Base-by-base conservation (phyloP, 2,797 vertebrate species). In the Lutra lutra region DNA sequence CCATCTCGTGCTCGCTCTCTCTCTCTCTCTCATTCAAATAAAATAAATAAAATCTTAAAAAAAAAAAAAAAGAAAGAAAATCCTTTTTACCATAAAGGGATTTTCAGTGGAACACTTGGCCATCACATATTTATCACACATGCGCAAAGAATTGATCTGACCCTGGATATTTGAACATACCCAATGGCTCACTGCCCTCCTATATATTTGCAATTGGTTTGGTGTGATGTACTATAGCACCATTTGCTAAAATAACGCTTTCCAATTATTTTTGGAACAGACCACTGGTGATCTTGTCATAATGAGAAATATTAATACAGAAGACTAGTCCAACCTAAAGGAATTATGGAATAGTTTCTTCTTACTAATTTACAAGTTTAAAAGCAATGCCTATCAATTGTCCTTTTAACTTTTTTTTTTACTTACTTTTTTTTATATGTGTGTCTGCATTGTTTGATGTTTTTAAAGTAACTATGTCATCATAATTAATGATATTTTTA, bases 221-320 rank as follows among this genome's bases (percentile, higher is more conserved):
- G 29, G 21, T 72, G 54, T 86, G 56, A 90, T 38, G 38, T 35
- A 32, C 77, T 82, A 20, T 40, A 66, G 9, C 8, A 51, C 4
- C 12, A 82, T 35, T 88, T 88, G 43, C 89, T 83, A 51, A 82
- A 94, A 85, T 38, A 82, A 85, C 82, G 2, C 8, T 93, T 95
- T 91, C 40, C 7, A 48, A 2, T 73, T 54, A 17, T 60, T 94
- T 86, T 62, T 5, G 18, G 2, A n/a, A 80, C 43, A 87, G 51
- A 46, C 20, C 32, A 73, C 20, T 32, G 82, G 15, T n/a, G 29
- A 75, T 68, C 46, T 96, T 86, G 58, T 48, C 29, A 66, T 18
- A 66, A 23, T 85, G 3, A 78, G 48, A 86, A 87, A 35, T 4
- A 72, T 5, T 85, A 58, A 54, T 70, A 14, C 29, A 32, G n/a